Percentiles rank a stretch among this genome's conserved stretches.
Evolutionary conservation across 2,113 vertebrate species (phyloP).

Genomic region (Caloenas nicobarica): DNA sequence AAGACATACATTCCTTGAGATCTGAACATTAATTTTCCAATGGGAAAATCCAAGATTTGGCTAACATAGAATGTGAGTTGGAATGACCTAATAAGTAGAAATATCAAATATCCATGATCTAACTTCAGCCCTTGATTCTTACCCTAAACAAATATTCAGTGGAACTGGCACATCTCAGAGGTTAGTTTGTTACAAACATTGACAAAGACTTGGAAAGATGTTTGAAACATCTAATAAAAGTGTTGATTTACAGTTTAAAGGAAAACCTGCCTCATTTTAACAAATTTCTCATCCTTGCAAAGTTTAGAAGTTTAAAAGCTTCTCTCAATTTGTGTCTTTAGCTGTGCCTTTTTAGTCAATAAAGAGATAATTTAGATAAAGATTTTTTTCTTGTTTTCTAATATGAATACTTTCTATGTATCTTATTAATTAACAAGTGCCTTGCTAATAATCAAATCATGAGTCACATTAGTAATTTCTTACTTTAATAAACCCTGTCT

Average conservation of each 20-base stretch:
- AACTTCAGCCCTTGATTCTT: not conserved
- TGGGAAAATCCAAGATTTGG: not conserved
- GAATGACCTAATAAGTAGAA: not conserved
- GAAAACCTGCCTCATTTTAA: not conserved
- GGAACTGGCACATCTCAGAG: not conserved
- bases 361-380: not conserved
- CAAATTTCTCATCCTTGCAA: not conserved
- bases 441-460: not conserved
- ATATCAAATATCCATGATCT: not conserved
- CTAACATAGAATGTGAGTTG: not conserved
- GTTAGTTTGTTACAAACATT: not conserved
- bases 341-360: not conserved
- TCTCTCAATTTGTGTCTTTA: not conserved
- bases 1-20: not conserved
- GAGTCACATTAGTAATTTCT: not conserved
- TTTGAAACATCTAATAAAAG: not conserved
- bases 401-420: not conserved
- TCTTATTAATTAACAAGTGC: not conserved
- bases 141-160: not conserved
- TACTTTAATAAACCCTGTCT: not conserved
- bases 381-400: not conserved
- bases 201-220: not conserved
- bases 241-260: not conserved
- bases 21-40: not conserved
- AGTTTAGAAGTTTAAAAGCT: not conserved